Evolutionary conservation across 2,888 invertebrate species (phyloP).

Genomic region (Encarsia formosa): DNA sequence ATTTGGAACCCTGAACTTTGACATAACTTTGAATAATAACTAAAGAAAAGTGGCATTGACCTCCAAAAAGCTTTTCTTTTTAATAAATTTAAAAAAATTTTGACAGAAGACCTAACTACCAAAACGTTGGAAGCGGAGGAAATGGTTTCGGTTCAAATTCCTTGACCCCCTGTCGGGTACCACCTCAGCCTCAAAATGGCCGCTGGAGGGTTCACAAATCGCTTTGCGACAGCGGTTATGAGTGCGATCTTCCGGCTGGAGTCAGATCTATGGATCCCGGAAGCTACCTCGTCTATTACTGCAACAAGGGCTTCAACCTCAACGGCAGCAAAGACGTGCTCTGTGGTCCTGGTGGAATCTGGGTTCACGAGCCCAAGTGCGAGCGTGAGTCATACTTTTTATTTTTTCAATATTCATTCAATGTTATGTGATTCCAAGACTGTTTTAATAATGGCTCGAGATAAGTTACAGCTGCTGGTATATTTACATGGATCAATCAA

Average conservation of each 20-base stretch:
- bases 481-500: too few relatives aligned
- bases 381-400: constrained; percentile 31
- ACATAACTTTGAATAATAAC: too few relatives aligned
- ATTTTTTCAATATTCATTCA: not conserved
- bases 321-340: constrained; percentile 33
- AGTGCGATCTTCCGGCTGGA: constrained; percentile 33
- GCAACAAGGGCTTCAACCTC: constrained; percentile 36
- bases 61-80: too few relatives aligned
- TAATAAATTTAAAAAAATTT: too few relatives aligned
- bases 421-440: not conserved
- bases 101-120: too few relatives aligned
- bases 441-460: too few relatives aligned
- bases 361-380: constrained; percentile 39
- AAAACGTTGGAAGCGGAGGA: too few relatives aligned
- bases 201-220: constrained; percentile 36
- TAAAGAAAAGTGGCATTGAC: too few relatives aligned
- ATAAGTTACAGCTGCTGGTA: too few relatives aligned
- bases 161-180: constrained; percentile 33
- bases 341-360: constrained; percentile 38
- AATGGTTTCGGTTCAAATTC: too few relatives aligned
- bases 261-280: constrained; percentile 33
- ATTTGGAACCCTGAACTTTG: too few relatives aligned
- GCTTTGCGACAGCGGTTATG: constrained; percentile 31
- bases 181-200: constrained; percentile 40
- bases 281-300: constrained; percentile 38